A percentile compares a stretch with the other conserved stretches of the same genome.
Evolutionary conservation across 2,113 vertebrate species (phyloP).

Genomic region (Atractosteus spatula): DNA sequence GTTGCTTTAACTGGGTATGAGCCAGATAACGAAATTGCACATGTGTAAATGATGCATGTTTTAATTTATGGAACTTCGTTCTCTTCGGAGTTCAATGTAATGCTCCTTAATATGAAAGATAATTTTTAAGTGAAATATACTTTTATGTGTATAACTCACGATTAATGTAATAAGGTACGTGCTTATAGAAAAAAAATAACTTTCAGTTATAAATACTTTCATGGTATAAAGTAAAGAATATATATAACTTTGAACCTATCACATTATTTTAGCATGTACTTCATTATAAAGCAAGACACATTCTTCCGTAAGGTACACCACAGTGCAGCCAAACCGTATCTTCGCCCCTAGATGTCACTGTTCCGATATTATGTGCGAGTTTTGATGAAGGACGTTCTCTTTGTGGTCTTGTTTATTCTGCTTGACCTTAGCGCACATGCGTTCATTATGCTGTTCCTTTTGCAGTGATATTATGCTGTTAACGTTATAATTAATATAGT

Average conservation of each 20-base stretch:
- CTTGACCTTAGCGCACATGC: not conserved
- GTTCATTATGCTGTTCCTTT: not conserved
- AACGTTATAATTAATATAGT: not conserved
- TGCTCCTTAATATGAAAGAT: no score
- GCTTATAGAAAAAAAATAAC: no score
- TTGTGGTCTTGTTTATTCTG: not conserved
- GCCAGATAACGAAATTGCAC: no score
- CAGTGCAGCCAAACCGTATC: not conserved
- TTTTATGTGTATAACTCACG: no score
- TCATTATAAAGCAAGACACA: not conserved
- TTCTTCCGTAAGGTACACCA: not conserved
- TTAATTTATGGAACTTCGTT: no score
- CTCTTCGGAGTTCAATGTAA: no score
- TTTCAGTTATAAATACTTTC: no score
- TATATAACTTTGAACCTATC: not conserved
- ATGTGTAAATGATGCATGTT: no score
- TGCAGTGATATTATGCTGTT: not conserved
- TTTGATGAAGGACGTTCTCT: not conserved
- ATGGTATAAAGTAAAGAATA: not conserved
- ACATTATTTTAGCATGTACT: not conserved
- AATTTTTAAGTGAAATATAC: no score
- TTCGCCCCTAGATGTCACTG: not conserved
- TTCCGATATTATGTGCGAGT: not conserved
- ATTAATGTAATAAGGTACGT: no score
- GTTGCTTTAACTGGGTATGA: no score